Conservation (phyloP, 2,888 invertebrate species). For the Eumacrocentrus americanus region DNA sequence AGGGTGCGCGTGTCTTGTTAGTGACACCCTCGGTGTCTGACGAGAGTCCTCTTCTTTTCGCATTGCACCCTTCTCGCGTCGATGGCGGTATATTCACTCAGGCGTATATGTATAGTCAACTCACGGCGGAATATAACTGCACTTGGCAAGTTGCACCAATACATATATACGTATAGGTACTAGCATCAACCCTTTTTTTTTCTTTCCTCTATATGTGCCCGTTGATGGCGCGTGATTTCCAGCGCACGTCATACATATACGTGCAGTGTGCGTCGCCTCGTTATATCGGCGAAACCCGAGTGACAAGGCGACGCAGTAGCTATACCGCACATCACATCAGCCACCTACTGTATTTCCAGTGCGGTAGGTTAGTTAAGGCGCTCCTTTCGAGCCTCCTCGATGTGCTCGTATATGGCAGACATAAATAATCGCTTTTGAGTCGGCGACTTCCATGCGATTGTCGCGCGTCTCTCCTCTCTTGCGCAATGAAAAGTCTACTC, state of each 20-base stretch:
- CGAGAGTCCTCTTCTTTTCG: conserved; percentile 52
- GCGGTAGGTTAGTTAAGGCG: conserved; percentile 52
- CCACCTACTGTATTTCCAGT: conserved; percentile 42
- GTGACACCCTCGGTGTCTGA: conserved; percentile 60
- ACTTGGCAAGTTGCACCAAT: conserved; percentile 14
- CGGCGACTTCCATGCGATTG: conserved; percentile 29
- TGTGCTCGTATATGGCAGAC: conserved; percentile 35
- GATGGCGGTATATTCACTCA: conserved; percentile 19
- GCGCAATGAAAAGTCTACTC: conserved; percentile 1
- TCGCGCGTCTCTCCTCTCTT: conserved; percentile 27
- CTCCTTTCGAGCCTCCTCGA: conserved; percentile 37
- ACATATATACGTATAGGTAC: conserved; percentile 5
- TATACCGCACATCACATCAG: conserved; percentile 21
- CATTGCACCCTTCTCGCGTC: conserved; percentile 28
- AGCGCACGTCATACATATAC: conserved; percentile 29
- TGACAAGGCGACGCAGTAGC: conserved; percentile 36
- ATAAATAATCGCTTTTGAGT: conserved; percentile 46
- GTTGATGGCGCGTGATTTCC: conserved; percentile 39
- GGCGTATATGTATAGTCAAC: conserved; percentile 7
- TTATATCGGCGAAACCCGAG: conserved; percentile 42
- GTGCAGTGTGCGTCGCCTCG: conserved; percentile 40
- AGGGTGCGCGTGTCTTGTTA: conserved; percentile 59
- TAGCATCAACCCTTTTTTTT: conserved; percentile 26
- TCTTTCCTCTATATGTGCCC: conserved; percentile 16
- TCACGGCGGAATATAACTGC: conserved; percentile 22